phyloP scores from a whole-genome alignment of 2,888 invertebrate genomes.

The Schizaphis graminum region DNA sequence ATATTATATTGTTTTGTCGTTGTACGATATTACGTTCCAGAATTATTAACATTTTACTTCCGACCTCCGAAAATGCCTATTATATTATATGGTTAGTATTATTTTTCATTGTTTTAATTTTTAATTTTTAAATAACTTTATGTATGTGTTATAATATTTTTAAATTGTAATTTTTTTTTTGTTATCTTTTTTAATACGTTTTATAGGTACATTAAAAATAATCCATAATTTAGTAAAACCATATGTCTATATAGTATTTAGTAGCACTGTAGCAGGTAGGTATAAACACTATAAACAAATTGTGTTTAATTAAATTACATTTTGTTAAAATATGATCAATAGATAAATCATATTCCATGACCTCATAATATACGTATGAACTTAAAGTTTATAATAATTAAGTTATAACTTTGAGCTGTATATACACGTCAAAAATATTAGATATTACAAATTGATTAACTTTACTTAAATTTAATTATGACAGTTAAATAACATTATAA shows the following conservation, averaged over 20 bases:
- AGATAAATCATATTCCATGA: neutral
- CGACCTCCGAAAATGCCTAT: neutral
- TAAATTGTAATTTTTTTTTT: neutral
- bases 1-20: neutral
- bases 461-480: neutral
- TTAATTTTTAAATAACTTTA: neutral
- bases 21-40: neutral
- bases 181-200: neutral
- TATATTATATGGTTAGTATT: neutral
- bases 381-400: neutral
- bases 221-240: neutral
- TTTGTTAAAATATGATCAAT: neutral
- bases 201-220: neutral
- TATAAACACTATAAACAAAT: neutral
- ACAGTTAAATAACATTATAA: neutral
- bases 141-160: neutral
- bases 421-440: neutral
- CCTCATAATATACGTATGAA: neutral
- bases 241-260: neutral
- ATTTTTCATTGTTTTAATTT: neutral
- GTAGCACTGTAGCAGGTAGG: neutral
- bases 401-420: neutral
- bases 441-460: neutral
- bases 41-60: neutral
- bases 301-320: neutral